Percentiles rank a stretch among this genome's conserved stretches.
phyloP scores from a whole-genome alignment of 1,140 invertebrate genomes.

The Neodiprion virginianus region DNA sequence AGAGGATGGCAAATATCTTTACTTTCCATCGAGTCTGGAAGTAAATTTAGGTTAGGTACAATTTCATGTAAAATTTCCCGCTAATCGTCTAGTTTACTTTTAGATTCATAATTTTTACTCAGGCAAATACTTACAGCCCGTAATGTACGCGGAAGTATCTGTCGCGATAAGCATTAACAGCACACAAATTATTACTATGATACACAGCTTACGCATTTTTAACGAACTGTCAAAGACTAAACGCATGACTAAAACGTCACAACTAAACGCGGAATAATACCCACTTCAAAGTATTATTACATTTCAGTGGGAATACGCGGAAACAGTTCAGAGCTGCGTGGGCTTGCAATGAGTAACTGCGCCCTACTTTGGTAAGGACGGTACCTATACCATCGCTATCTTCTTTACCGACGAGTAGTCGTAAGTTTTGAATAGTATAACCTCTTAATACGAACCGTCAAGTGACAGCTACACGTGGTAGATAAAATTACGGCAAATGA shows the following conservation, averaged over 20 bases:
- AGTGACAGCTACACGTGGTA: background rate
- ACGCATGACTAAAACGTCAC: no score
- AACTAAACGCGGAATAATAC: no score
- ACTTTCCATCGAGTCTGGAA: constrained; percentile 34
- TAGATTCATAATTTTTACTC: background rate
- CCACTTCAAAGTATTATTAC: no score
- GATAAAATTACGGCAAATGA: background rate
- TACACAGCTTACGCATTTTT: background rate
- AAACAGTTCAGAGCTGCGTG: no score
- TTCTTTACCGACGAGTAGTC: no score
- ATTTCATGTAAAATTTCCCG: background rate
- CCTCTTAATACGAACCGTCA: background rate
- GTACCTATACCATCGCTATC: no score
- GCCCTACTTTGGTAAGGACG: no score
- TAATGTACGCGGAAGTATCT: background rate
- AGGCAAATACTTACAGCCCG: no score
- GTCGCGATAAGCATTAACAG: background rate
- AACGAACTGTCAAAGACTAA: background rate
- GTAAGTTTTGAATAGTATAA: background rate
- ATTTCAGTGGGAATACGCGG: no score
- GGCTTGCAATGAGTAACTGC: no score
- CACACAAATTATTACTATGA: background rate
- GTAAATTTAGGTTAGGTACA: background rate
- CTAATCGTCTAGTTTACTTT: background rate
- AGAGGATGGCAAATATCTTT: constrained; percentile 35